Percentiles rank a stretch among this genome's conserved stretches.
These are phyloP conservation scores for Eulemur rubriventer DNA, from an alignment of 2,797 vertebrate genomes.

Conservation along the genomic window DNA sequence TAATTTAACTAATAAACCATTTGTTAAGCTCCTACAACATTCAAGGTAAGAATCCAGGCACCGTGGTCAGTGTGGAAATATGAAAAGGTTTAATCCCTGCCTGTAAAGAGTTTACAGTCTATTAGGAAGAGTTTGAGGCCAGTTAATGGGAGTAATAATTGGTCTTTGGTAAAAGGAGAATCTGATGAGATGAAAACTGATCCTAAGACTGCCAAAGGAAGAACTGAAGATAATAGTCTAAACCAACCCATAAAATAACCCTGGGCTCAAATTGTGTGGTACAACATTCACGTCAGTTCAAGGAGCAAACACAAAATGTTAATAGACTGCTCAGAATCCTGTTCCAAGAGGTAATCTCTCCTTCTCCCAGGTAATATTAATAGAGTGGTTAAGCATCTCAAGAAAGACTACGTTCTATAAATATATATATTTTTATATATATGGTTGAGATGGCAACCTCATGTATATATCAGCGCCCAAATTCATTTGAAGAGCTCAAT, in stretches of 20 bases:
- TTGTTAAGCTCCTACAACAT: conserved; percentile 52
- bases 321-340: conserved; percentile 44
- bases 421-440: not conserved
- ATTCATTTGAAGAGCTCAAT: not conserved
- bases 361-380: not conserved
- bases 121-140: not conserved
- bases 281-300: conserved; percentile 15
- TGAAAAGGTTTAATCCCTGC: conserved; percentile 40
- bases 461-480: not conserved
- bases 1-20: conserved; percentile 60
- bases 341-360: not conserved
- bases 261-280: not conserved
- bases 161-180: conserved; percentile 22
- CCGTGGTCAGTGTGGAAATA: conserved; percentile 26
- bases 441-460: not conserved
- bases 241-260: conserved; percentile 7
- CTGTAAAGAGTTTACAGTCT: conserved; percentile 14
- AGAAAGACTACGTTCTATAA: not conserved
- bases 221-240: not conserved
- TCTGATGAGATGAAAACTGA: not conserved
- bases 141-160: conserved; percentile 47
- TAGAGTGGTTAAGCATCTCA: conserved; percentile 2
- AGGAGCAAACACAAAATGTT: conserved; percentile 12
- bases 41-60: conserved; percentile 39
- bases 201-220: not conserved